Evolutionary conservation across 1,140 invertebrate genomes (phyloP).

Genomic region (Wasmannia auropunctata): DNA sequence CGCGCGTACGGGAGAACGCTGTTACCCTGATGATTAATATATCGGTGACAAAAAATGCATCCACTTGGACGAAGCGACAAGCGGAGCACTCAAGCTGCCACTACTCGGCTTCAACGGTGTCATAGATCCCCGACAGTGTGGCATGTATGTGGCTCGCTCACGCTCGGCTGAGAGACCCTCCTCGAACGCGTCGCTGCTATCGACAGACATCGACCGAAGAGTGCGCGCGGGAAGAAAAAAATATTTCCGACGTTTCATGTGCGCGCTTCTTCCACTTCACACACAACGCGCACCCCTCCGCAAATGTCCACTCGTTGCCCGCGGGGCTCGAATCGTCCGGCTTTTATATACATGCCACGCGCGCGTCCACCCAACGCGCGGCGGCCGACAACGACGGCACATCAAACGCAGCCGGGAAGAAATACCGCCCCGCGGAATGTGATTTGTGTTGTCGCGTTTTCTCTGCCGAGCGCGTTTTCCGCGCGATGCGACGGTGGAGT

Average conservation of each 20-base stretch:
- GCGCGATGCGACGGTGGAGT: not conserved
- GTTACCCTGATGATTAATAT: conserved; percentile 41
- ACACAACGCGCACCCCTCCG: not conserved
- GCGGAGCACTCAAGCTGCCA: conserved; percentile 67
- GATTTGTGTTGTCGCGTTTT: conserved; percentile 69
- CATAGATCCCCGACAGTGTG: conserved; percentile 61
- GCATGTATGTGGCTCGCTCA: conserved; percentile 28
- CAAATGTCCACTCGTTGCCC: conserved; percentile 15
- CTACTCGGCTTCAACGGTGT: conserved; percentile 55
- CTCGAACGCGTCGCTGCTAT: conserved; percentile 66
- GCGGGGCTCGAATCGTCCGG: not conserved
- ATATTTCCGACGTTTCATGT: conserved; percentile 55
- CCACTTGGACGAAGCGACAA: conserved; percentile 33
- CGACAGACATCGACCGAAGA: conserved; percentile 61
- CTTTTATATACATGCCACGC: conserved; percentile 13
- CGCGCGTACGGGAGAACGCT: not conserved
- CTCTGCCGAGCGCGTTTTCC: conserved; percentile 3
- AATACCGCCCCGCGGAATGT: conserved; percentile 62
- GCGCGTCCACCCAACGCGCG: conserved; percentile 10
- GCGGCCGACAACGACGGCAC: conserved; percentile 35
- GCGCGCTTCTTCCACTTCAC: not conserved
- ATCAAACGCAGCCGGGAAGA: conserved; percentile 68
- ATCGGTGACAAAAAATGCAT: conserved; percentile 47
- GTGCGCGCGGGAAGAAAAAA: conserved; percentile 67
- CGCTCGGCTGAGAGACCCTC: conserved; percentile 55